Conservation (phyloP, 1,140 invertebrate species). For the Drosophila tsacasi region DNA sequence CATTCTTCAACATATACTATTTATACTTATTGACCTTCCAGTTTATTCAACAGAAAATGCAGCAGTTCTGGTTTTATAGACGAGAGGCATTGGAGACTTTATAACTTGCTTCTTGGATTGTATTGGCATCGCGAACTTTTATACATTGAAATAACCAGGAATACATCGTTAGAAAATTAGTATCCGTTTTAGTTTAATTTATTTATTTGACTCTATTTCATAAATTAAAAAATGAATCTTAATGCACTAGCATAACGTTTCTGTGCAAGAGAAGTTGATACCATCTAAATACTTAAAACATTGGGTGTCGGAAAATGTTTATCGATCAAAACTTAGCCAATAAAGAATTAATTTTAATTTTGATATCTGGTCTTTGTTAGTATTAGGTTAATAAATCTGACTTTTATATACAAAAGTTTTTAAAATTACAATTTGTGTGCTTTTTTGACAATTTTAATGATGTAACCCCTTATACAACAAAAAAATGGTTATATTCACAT, state of each 20-base stretch:
- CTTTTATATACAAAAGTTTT: too few relatives aligned
- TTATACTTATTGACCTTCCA: not conserved
- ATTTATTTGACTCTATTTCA: not conserved
- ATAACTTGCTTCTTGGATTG: not conserved
- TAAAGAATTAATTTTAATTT: too few relatives aligned
- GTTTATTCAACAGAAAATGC: conserved; percentile 23
- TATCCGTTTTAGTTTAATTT: not conserved
- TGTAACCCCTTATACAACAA: too few relatives aligned
- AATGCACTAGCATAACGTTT: not conserved
- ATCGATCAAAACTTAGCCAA: too few relatives aligned
- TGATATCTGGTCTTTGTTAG: too few relatives aligned
- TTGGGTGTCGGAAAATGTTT: too few relatives aligned
- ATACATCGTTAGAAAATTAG: not conserved
- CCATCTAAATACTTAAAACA: too few relatives aligned
- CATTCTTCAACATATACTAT: not conserved
- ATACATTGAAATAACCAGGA: not conserved
- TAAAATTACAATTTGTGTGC: too few relatives aligned
- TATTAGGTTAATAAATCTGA: too few relatives aligned
- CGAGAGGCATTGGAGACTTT: not conserved
- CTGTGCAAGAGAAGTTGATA: not conserved
- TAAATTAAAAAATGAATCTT: not conserved
- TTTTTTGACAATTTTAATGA: too few relatives aligned
- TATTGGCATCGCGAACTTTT: not conserved
- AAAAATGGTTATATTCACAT: too few relatives aligned
- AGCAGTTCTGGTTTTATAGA: conserved; percentile 3